A percentile compares a stretch with the other conserved stretches of the same genome.
Conservation (phyloP, 2,797 vertebrate species). For the Tokudaia muenninki region DNA sequence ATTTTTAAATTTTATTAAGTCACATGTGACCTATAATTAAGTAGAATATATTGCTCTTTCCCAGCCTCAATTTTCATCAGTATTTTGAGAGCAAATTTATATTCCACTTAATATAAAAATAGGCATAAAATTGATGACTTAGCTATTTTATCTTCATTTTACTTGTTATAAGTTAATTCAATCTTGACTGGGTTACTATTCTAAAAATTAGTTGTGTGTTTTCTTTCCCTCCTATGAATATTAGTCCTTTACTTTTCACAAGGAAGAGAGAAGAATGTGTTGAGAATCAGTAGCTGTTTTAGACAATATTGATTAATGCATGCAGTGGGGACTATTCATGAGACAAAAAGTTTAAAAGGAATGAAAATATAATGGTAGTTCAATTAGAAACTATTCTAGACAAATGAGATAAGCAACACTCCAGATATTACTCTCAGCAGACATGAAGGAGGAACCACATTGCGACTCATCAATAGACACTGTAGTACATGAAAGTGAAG, state of each 20-base stretch:
- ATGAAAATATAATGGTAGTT: not conserved
- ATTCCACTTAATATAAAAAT: not conserved
- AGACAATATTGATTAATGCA: not conserved
- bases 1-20: constrained; percentile 10
- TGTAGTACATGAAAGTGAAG: not conserved
- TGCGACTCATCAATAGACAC: not conserved
- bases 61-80: not conserved
- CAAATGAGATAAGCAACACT: not conserved
- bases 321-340: not conserved
- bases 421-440: not conserved
- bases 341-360: not conserved
- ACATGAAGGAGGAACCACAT: not conserved
- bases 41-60: constrained; percentile 46
- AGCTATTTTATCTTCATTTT: constrained; percentile 50
- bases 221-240: not conserved
- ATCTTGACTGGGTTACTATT: not conserved
- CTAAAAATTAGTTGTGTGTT: not conserved
- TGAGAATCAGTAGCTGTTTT: not conserved
- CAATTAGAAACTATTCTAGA: constrained; percentile 9
- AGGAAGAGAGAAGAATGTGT: not conserved
- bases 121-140: not conserved
- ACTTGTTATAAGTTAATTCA: not conserved
- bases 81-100: not conserved
- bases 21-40: not conserved
- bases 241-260: not conserved